Evolutionary conservation across 1,140 invertebrate genomes (phyloP).

Genomic region (Pogonognathellus flavescens): DNA sequence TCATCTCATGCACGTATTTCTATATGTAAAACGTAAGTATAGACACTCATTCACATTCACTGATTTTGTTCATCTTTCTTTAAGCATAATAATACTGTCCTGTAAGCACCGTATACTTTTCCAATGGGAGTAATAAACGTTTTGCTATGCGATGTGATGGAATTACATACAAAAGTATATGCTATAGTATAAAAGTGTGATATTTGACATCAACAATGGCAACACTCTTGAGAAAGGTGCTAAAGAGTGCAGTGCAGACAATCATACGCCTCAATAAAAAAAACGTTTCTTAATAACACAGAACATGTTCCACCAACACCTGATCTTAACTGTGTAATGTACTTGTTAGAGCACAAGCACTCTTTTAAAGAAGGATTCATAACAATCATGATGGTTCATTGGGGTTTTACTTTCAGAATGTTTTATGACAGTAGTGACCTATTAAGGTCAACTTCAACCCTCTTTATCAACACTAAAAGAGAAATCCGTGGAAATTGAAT

Average conservation of each 20-base stretch:
- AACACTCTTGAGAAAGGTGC: conserved; percentile 27
- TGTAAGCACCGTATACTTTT: no score
- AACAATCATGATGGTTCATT: not conserved
- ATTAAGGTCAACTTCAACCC: conserved; percentile 55
- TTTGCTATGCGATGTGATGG: no score
- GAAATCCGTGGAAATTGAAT: conserved; percentile 28
- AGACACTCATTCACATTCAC: no score
- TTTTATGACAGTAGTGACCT: conserved; percentile 59
- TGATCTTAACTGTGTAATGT: conserved; percentile 2
- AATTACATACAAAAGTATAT: no score
- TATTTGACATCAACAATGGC: conserved; percentile 24
- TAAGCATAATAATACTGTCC: no score
- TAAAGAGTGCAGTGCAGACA: conserved; percentile 40
- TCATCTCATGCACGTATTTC: not conserved
- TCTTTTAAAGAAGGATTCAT: not conserved
- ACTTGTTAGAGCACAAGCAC: not conserved
- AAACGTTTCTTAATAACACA: no score
- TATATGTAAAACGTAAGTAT: no score
- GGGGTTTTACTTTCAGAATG: conserved; percentile 16
- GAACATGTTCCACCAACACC: conserved; percentile 37
- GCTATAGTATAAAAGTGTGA: not conserved
- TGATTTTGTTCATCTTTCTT: no score
- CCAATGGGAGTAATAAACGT: no score
- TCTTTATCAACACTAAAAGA: conserved; percentile 41
- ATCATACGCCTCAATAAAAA: conserved; percentile 21